phyloP scores from a whole-genome alignment of 2,113 vertebrate genomes.

The Erythrocercus mccallii region DNA sequence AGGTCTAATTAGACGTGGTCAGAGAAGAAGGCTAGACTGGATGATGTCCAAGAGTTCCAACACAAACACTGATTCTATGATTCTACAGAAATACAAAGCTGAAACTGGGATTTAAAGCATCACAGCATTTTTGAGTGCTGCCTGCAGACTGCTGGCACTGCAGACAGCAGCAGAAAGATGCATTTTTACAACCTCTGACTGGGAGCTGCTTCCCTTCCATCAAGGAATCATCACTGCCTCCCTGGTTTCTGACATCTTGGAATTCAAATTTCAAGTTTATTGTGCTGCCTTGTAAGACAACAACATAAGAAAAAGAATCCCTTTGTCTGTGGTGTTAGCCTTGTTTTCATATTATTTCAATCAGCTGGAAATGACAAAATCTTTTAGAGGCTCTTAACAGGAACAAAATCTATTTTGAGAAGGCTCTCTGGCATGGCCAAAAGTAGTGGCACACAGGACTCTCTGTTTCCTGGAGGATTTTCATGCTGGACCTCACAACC shows the following conservation, averaged over 20 bases:
- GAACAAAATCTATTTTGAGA: not conserved
- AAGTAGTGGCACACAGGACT: not conserved
- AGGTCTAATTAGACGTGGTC: not conserved
- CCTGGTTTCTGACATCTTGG: not conserved
- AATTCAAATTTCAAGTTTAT: not conserved
- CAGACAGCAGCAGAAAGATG: not conserved
- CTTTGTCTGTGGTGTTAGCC: not conserved
- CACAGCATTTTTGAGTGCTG: not conserved
- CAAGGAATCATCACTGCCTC: not conserved
- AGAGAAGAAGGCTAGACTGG: not conserved
- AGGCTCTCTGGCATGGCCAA: not conserved
- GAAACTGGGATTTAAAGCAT: not conserved
- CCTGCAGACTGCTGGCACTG: not conserved
- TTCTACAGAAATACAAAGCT: not conserved
- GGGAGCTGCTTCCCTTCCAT: not conserved
- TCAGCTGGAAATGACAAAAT: not conserved
- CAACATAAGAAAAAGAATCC: not conserved
- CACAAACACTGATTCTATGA: not conserved
- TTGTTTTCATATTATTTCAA: not conserved
- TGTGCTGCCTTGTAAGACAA: not conserved
- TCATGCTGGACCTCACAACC: rapidly evolving
- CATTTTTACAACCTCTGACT: not conserved
- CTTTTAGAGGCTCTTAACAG: not conserved
- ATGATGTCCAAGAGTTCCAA: not conserved
- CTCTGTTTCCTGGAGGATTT: not conserved